phyloP scores from a whole-genome alignment of 2,113 vertebrate genomes.

The Callaeas wilsoni region DNA sequence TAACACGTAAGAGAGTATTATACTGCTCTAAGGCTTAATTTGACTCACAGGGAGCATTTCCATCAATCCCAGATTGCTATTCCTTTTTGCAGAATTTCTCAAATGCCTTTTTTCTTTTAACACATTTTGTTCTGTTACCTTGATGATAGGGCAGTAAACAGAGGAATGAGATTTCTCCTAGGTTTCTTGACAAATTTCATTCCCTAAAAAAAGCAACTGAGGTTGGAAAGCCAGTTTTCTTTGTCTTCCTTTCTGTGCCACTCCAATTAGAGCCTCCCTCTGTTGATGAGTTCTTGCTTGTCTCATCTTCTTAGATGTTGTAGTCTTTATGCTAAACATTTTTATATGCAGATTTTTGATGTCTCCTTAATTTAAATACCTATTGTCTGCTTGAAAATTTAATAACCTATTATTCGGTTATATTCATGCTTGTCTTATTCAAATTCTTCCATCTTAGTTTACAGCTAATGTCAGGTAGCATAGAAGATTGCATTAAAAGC shows the following conservation, averaged over 20 bases:
- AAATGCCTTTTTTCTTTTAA: slow-evolving; percentile 10
- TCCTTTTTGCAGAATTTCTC: slow-evolving; percentile 16
- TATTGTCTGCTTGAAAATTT: slow-evolving; percentile 1
- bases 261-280: slow-evolving; percentile 24
- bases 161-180: neutral
- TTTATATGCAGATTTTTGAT: slow-evolving; percentile 16
- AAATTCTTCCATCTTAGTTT: neutral
- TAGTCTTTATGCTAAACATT: neutral
- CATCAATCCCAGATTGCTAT: neutral
- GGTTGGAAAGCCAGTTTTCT: slow-evolving; percentile 12
- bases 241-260: slow-evolving; percentile 24
- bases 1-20: neutral
- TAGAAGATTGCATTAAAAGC: neutral
- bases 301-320: slow-evolving; percentile 31
- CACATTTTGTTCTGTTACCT: slow-evolving; percentile 10
- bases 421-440: neutral
- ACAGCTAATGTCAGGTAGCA: neutral
- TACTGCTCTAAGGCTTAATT: slow-evolving; percentile 6
- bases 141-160: slow-evolving; percentile 21
- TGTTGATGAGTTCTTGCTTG: slow-evolving; percentile 32
- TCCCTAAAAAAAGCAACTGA: neutral
- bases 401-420: neutral
- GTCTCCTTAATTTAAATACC: slow-evolving; percentile 14
- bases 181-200: neutral
- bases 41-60: slow-evolving; percentile 4